Percentiles rank a stretch among this genome's conserved stretches.
Evolutionary conservation across 2,888 invertebrate species (phyloP).

Genomic region (Leptopilina myrica): DNA sequence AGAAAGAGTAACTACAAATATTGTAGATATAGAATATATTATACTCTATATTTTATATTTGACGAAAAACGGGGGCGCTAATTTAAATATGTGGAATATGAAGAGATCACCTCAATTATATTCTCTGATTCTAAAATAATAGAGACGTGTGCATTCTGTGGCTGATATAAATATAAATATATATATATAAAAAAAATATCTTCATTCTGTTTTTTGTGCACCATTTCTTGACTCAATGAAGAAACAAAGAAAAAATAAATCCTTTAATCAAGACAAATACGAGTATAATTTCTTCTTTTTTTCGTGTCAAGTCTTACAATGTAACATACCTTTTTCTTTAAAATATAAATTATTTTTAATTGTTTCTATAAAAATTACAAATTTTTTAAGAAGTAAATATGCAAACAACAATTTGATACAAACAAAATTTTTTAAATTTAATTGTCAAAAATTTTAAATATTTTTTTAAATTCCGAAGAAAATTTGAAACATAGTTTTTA

Average conservation of each 20-base stretch:
- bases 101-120: conserved; percentile 49
- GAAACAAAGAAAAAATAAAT: conserved; percentile 25
- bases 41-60: conserved; percentile 58
- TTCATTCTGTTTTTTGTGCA: conserved; percentile 48
- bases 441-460: no score
- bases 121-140: conserved; percentile 51
- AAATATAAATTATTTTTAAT: no score
- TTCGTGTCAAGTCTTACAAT: background rate
- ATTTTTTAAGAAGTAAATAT: no score
- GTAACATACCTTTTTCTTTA: no score
- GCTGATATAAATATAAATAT: conserved; percentile 21
- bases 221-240: conserved; percentile 52
- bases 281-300: background rate
- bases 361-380: no score
- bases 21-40: conserved; percentile 55
- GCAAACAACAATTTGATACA: no score
- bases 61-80: conserved; percentile 51
- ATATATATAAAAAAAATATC: background rate
- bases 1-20: conserved; percentile 59
- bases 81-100: conserved; percentile 50
- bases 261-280: conserved; percentile 11
- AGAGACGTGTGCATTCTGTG: conserved; percentile 49
- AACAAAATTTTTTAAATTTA: no score
- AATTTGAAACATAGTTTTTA: no score
- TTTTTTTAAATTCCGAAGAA: no score